Evolutionary conservation across 2,113 vertebrate species (phyloP), one percentile per base, ranked within the genome.

Genomic region (Hymenochirus boettgeri): DNA sequence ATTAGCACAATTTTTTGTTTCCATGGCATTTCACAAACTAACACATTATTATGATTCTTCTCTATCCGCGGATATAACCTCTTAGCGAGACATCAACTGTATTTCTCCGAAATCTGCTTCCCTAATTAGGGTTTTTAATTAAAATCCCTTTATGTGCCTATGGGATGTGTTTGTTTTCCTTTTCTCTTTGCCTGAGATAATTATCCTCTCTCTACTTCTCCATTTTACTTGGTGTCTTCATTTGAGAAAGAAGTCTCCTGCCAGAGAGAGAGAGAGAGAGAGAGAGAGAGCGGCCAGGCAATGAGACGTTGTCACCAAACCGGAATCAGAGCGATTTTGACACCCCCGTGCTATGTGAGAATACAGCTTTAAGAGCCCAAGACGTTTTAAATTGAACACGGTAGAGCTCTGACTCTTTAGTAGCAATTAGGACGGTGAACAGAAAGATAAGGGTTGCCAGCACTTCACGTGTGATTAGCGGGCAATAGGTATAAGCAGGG

Each of bases 361-460:
- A 15, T 42, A 17, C 39, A 42, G 17, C 39, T 42, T 4, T 11
- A 42, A n/a, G 11, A 12, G 5, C 17, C 6, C 2, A 3, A 42
- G 17, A 42, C 11, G 17, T 42, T 42, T 11, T 17, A 5, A n/a
- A 15, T n/a, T 29, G 7, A 31, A 13, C 33, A 15, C 10, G 26
- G 18, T 17, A 19, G 22, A 7, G 37, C 39, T 8, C 15, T 18
- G 31, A 19, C n/a, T 55, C 50, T 63, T 63, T 55, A 63, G 50
- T n/a, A 63, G 61, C 61, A 63, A 63, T 63, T 63, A 63, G 61
- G 61, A 53, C 15, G 35, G 48, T 5, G 22, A 31, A 29, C 45
- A 7, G 27, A 46, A 13, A 65, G 62, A 65, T 65, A 65, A 65
- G 62, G 56, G 62, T 53, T 65, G 62, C 26, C 53, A 65, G 52